These are phyloP conservation scores for Galagoides demidoff DNA, from an alignment of 2,797 vertebrate genomes.

Conservation along the genomic window DNA sequence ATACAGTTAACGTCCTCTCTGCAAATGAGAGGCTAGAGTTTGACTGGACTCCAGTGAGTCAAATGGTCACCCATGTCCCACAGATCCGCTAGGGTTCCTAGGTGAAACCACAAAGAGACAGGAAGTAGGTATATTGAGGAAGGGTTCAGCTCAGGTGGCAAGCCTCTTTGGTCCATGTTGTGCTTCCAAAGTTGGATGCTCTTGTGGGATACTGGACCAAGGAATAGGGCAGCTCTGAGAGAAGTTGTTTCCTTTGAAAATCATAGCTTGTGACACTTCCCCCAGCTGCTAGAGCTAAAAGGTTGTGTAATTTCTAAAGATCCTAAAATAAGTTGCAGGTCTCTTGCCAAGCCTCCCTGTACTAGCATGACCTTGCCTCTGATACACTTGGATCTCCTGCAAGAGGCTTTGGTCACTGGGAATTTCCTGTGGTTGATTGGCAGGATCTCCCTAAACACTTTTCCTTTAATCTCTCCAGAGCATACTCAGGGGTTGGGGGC, in stretches of 20 bases:
- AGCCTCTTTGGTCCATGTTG: not conserved
- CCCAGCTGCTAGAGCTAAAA: constrained; percentile 47
- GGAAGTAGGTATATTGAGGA: not conserved
- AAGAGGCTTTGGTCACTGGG: constrained; percentile 16
- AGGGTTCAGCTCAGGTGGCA: constrained; percentile 20
- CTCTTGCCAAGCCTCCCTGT: constrained; percentile 68
- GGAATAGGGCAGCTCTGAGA: constrained; percentile 54
- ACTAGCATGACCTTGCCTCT: constrained; percentile 76
- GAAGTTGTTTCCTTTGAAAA: constrained; percentile 70
- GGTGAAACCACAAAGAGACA: not conserved
- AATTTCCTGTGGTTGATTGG: constrained; percentile 19
- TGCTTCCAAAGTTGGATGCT: constrained; percentile 24
- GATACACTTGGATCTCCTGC: constrained; percentile 70
- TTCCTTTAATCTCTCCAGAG: not conserved
- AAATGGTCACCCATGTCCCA: not conserved
- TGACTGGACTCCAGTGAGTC: not conserved
- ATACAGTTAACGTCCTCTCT: not conserved
- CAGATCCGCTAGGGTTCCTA: not conserved
- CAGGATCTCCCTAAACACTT: not conserved
- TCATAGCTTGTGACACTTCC: constrained; percentile 71
- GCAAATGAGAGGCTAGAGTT: not conserved
- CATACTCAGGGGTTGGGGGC: not conserved
- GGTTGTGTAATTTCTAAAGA: constrained; percentile 78
- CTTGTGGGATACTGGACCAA: constrained; percentile 21
- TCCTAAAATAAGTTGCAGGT: constrained; percentile 74